phyloP scores from a whole-genome alignment of 2,113 vertebrate species.

The Chunga burmeisteri region DNA sequence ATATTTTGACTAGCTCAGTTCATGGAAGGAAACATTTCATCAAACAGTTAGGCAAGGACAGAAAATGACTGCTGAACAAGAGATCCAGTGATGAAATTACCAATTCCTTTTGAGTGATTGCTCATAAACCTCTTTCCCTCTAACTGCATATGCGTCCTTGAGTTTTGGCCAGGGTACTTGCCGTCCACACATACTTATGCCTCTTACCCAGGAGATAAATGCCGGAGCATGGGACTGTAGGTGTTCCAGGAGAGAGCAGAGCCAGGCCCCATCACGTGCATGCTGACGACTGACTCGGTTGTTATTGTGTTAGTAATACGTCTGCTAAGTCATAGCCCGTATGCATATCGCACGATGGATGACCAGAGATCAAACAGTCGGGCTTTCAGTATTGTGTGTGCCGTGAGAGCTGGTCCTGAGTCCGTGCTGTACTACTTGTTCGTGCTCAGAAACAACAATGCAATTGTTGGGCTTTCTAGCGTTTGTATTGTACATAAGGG shows the following conservation, averaged over 20 bases:
- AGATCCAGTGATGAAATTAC: neutral
- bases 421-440: neutral
- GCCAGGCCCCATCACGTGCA: neutral
- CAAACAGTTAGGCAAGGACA: neutral
- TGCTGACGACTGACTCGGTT: neutral
- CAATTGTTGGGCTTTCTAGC: neutral
- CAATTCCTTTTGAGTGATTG: neutral
- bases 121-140: neutral
- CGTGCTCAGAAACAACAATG: neutral
- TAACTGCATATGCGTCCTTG: rapidly evolving
- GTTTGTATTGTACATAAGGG: neutral
- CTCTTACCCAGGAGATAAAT: neutral
- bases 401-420: neutral
- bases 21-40: neutral
- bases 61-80: neutral
- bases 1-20: neutral
- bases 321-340: neutral
- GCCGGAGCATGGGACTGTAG: neutral
- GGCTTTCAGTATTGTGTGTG: neutral
- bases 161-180: neutral
- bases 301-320: neutral
- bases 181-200: rapidly evolving
- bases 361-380: neutral
- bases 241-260: neutral
- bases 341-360: neutral